Percentiles rank a stretch among this genome's conserved stretches.
phyloP scores from a whole-genome alignment of 1,140 invertebrate species.

The Gryllus bimaculatus region DNA sequence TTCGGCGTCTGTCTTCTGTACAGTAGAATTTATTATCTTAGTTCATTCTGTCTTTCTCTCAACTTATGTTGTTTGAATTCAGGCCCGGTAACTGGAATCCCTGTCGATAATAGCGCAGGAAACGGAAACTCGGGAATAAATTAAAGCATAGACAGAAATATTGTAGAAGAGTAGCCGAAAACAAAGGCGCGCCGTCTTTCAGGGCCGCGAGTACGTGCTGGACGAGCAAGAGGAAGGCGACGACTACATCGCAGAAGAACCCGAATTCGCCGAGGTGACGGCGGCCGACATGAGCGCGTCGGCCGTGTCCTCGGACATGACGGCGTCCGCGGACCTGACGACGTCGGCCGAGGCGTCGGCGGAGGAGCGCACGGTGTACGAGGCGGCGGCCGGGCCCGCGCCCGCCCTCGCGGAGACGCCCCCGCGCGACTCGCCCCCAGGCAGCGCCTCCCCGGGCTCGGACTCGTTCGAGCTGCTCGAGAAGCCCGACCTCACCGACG shows the following conservation, averaged over 20 bases:
- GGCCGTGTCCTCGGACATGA: neutral
- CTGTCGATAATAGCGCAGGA: no score
- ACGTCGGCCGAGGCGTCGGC: neutral
- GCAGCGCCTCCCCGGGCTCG: constrained; percentile 62
- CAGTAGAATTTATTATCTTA: no score
- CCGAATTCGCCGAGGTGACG: constrained; percentile 32
- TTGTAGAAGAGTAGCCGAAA: no score
- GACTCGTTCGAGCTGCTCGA: constrained; percentile 85
- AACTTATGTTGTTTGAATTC: no score
- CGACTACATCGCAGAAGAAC: constrained; percentile 44
- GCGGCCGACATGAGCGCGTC: neutral
- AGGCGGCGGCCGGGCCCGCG: neutral
- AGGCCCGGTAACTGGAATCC: no score
- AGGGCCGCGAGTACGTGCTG: constrained; percentile 49
- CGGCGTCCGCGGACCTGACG: neutral
- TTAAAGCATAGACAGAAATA: no score
- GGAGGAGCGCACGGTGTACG: neutral
- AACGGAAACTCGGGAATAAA: no score
- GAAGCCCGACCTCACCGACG: constrained; percentile 73
- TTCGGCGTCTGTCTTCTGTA: no score
- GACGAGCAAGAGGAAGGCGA: constrained; percentile 39
- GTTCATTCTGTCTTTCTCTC: no score
- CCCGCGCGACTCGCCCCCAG: neutral
- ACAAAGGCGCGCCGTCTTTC: neutral
- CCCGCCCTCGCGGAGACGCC: neutral